Evolutionary conservation across 2,888 invertebrate species (phyloP).

Genomic region (Coecobrya sp.): DNA sequence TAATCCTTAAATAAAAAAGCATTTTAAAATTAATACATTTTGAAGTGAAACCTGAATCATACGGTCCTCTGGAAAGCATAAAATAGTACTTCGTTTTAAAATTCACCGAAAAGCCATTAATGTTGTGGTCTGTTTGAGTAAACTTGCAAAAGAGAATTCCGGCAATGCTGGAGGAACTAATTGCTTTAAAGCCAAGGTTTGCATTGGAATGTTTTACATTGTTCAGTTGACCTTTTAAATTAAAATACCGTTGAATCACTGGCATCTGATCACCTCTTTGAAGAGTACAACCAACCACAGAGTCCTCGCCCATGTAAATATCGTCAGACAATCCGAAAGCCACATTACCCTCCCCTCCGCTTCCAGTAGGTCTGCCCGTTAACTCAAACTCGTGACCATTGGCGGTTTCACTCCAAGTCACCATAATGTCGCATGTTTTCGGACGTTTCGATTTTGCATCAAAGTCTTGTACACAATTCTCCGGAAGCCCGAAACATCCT

Average conservation of each 20-base stretch:
- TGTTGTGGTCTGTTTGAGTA: conserved; percentile 65
- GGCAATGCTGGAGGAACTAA: background rate
- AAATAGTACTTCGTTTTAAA: conserved; percentile 24
- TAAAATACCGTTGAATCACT: conserved; percentile 91
- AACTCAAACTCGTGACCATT: conserved; percentile 91
- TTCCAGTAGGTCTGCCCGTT: conserved; percentile 88
- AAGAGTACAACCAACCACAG: conserved; percentile 93
- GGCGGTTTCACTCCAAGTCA: conserved; percentile 89
- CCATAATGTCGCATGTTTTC: conserved; percentile 91
- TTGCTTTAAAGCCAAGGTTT: conserved; percentile 6
- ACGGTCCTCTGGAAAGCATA: conserved; percentile 5
- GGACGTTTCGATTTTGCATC: conserved; percentile 83
- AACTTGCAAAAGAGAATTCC: conserved; percentile 75
- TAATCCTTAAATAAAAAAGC: too few relatives aligned
- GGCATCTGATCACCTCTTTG: conserved; percentile 89
- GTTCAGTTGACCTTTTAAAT: conserved; percentile 87
- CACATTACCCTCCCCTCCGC: conserved; percentile 90
- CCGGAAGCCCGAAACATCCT: conserved; percentile 94
- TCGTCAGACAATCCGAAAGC: conserved; percentile 94
- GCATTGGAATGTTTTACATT: background rate
- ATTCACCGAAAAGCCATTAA: conserved; percentile 18
- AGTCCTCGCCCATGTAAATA: conserved; percentile 91
- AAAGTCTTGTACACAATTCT: conserved; percentile 90
- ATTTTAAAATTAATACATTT: background rate
- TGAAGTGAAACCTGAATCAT: background rate